Evolutionary conservation across 2,888 invertebrate genomes (phyloP).

Genomic region (Limulus polyphemus): DNA sequence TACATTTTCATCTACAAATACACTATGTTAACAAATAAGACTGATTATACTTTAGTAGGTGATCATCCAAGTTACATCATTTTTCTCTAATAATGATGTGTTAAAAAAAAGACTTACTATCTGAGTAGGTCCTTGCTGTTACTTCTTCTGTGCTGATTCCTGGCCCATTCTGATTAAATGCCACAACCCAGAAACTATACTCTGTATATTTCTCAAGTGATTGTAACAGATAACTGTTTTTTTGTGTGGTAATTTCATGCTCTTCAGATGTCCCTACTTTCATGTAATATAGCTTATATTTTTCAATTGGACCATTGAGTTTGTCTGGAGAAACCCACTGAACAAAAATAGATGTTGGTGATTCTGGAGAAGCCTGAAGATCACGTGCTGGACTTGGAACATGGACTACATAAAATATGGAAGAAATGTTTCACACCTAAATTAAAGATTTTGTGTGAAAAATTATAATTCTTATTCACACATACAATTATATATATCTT

Average conservation of each 20-base stretch:
- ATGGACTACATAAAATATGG: constrained; percentile 44
- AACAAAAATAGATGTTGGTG: constrained; percentile 60
- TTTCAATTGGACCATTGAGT: constrained; percentile 33
- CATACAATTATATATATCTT: too few species aligned
- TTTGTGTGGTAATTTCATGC: constrained; percentile 48
- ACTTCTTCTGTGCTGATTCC: constrained; percentile 64
- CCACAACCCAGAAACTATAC: constrained; percentile 69
- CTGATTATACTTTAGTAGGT: too few species aligned
- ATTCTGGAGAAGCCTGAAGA: constrained; percentile 51
- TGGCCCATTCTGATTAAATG: constrained; percentile 52
- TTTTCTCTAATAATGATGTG: too few species aligned
- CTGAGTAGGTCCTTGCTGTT: constrained; percentile 61
- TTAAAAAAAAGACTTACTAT: constrained; percentile 32
- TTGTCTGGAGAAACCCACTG: constrained; percentile 62
- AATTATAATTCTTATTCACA: too few species aligned
- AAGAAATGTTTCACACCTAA: too few species aligned
- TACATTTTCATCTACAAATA: too few species aligned
- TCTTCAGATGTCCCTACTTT: constrained; percentile 48
- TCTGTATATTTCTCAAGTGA: constrained; percentile 58
- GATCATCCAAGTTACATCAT: too few species aligned
- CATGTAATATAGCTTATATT: constrained; percentile 64
- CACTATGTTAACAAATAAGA: too few species aligned
- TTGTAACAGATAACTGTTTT: constrained; percentile 46
- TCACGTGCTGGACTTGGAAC: constrained; percentile 66
- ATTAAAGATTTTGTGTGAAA: too few species aligned